A percentile compares a stretch with the other conserved stretches of the same genome.
These are phyloP conservation scores for Tachycineta bicolor DNA, from an alignment of 2,113 vertebrate genomes.

Conservation along the genomic window DNA sequence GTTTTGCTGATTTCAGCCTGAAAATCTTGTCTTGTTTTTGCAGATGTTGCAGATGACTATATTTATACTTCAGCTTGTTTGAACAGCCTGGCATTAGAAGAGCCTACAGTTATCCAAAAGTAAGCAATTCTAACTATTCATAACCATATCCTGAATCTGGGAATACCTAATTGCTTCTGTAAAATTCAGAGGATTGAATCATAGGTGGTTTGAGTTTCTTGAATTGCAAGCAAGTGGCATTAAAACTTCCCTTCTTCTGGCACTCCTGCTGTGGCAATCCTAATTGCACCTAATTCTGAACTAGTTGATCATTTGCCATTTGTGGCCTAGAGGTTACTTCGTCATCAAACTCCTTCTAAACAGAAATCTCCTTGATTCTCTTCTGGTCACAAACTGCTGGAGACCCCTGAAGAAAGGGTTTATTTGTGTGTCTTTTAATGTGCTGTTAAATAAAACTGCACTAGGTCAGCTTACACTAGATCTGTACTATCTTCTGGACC, in stretches of 20 bases:
- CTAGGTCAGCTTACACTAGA: neutral
- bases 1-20: constrained; percentile 15
- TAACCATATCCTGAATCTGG: neutral
- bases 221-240: neutral
- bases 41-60: constrained; percentile 95
- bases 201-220: neutral
- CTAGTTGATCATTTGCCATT: neutral
- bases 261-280: neutral
- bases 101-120: constrained; percentile 87
- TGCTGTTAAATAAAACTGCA: neutral
- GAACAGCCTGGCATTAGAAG: constrained; percentile 85
- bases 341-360: neutral
- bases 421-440: neutral
- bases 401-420: neutral
- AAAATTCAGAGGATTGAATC: neutral
- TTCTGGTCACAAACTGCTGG: neutral
- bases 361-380: neutral
- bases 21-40: constrained; percentile 48
- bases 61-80: constrained; percentile 89
- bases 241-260: neutral
- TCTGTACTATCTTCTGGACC: neutral
- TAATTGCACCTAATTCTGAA: neutral
- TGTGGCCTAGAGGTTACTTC: neutral
- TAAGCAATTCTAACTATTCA: constrained; percentile 65
- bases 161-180: neutral